Conservation (phyloP, 1,140 invertebrate genomes). For the Eupristina koningsbergeri region DNA sequence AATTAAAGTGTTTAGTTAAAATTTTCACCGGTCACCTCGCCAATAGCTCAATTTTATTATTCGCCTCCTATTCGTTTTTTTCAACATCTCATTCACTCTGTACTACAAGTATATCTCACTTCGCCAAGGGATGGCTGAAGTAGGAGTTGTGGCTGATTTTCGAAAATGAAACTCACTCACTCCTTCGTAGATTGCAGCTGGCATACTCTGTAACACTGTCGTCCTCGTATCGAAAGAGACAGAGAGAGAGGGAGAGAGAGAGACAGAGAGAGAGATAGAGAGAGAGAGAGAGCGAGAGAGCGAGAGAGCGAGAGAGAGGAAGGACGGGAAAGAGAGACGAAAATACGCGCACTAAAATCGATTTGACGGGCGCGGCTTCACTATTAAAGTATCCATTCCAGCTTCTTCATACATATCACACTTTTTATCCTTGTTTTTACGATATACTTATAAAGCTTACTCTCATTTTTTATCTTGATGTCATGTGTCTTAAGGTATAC, state of each 20-base stretch:
- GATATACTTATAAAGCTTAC: neutral
- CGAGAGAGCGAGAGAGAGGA: neutral
- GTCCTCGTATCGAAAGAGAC: neutral
- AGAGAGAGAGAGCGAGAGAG: slow-evolving; percentile 20
- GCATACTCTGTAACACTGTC: slow-evolving; percentile 28
- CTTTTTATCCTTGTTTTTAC: neutral
- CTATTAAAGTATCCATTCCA: slow-evolving; percentile 14
- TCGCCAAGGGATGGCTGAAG: neutral
- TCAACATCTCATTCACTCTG: neutral
- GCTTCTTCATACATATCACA: neutral
- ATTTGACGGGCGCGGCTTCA: slow-evolving; percentile 42
- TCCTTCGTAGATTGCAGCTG: slow-evolving; percentile 49
- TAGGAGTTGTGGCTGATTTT: slow-evolving; percentile 18
- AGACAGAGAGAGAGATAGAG: neutral
- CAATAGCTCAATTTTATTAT: neutral
- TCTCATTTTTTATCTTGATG: neutral
- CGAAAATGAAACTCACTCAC: neutral
- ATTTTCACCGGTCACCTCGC: neutral
- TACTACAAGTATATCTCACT: no score
- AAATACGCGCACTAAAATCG: slow-evolving; percentile 31
- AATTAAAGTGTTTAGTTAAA: neutral
- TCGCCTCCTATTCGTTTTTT: neutral
- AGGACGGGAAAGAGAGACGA: slow-evolving; percentile 16
- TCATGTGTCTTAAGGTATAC: neutral
- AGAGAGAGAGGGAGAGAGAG: neutral